These are phyloP conservation scores for Scatophagus argus DNA, from an alignment of 2,113 vertebrate species.

Conservation along the genomic window DNA sequence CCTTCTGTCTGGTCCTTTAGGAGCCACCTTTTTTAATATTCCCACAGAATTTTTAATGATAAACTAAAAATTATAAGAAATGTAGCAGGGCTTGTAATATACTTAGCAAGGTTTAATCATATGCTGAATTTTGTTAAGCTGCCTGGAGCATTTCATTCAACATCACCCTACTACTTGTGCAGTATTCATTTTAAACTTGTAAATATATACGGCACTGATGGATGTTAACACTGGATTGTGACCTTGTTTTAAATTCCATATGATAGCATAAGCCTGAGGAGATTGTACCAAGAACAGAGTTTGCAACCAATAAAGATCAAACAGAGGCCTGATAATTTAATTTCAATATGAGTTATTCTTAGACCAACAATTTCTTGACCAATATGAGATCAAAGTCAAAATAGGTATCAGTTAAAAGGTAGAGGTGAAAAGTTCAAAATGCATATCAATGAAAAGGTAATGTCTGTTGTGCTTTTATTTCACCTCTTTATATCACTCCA, in stretches of 20 bases:
- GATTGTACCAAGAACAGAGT: not conserved
- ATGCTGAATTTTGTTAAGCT: constrained; percentile 52
- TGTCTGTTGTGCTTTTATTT: not conserved
- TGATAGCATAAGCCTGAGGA: constrained; percentile 27
- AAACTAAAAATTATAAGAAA: constrained; percentile 42
- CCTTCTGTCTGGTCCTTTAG: too few species aligned
- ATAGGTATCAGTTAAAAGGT: not conserved
- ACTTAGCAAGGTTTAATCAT: constrained; percentile 66
- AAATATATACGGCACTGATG: constrained; percentile 40
- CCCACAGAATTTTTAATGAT: constrained; percentile 61
- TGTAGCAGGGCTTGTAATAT: constrained; percentile 59
- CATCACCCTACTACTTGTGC: constrained; percentile 30
- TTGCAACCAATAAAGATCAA: constrained; percentile 35
- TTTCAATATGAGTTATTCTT: constrained; percentile 14
- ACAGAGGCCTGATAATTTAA: constrained; percentile 12
- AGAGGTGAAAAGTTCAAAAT: constrained; percentile 18
- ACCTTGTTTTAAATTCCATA: constrained; percentile 49
- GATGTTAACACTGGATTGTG: constrained; percentile 25
- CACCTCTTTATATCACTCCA: not conserved
- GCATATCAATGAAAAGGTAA: not conserved
- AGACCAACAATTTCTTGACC: constrained; percentile 10
- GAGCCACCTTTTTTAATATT: constrained; percentile 50
- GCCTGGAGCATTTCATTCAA: constrained; percentile 62
- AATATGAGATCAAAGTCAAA: constrained; percentile 10
- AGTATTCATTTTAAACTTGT: constrained; percentile 19